A percentile compares a stretch with the other conserved stretches of the same genome.
phyloP scores from a whole-genome alignment of 2,113 vertebrate genomes.

The Calyptommatus sinebrachiatus region DNA sequence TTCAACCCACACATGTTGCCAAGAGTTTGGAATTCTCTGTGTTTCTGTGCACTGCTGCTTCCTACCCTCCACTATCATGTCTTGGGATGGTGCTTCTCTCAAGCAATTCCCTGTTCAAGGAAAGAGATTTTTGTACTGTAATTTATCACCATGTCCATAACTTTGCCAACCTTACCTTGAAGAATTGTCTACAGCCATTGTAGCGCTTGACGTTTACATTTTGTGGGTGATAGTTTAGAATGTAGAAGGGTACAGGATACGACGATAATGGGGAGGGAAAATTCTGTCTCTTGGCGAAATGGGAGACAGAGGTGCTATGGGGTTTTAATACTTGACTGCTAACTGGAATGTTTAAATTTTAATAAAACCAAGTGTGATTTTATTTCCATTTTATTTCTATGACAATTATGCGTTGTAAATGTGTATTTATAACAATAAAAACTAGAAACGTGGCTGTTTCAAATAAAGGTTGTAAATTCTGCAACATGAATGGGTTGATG shows the following conservation, averaged over 20 bases:
- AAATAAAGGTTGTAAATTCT: neutral
- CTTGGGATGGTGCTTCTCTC: neutral
- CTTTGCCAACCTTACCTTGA: neutral
- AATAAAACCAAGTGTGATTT: conserved; percentile 22
- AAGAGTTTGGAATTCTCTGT: neutral
- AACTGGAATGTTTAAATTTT: conserved; percentile 17
- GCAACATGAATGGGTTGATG: neutral
- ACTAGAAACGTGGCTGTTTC: neutral
- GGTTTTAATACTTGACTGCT: neutral
- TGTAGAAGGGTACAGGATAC: neutral
- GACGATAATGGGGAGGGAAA: neutral
- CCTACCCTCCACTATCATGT: neutral
- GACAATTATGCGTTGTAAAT: too few relatives aligned
- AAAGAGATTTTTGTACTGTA: neutral
- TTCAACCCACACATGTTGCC: neutral
- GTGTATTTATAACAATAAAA: neutral
- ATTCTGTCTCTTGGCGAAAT: neutral
- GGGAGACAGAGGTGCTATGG: conserved; percentile 11
- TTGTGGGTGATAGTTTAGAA: neutral
- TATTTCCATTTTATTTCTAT: neutral
- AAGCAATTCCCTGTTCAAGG: too few relatives aligned
- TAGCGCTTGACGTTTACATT: conserved; percentile 19
- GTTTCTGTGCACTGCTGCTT: neutral
- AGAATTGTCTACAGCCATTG: neutral
- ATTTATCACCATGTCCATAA: neutral